These are phyloP conservation scores for Chymomyza caudatula DNA, from an alignment of 2,888 invertebrate genomes.

Conservation along the genomic window DNA sequence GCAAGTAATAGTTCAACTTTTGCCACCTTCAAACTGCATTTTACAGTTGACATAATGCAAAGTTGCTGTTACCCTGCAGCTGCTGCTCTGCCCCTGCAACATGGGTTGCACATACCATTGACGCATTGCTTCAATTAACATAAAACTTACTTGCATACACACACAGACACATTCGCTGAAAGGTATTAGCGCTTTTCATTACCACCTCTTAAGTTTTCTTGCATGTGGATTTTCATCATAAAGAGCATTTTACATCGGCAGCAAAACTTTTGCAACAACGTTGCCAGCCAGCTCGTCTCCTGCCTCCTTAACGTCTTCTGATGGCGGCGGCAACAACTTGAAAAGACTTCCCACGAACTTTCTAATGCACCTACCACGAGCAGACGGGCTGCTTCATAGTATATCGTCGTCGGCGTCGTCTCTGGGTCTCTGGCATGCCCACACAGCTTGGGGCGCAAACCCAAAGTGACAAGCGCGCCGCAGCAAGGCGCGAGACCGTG, in stretches of 20 bases:
- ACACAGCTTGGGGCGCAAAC: neutral
- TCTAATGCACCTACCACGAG: constrained; percentile 54
- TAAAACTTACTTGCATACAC: constrained; percentile 40
- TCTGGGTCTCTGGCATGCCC: neutral
- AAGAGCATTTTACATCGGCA: constrained; percentile 52
- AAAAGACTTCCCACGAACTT: constrained; percentile 71
- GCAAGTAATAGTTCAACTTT: constrained; percentile 9
- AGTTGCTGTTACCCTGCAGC: constrained; percentile 28
- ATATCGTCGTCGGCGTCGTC: neutral
- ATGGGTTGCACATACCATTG: constrained; percentile 52
- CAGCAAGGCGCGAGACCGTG: neutral
- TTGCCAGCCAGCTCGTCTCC: neutral
- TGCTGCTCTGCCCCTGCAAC: neutral
- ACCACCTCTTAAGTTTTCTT: constrained; percentile 59
- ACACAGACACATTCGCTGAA: neutral
- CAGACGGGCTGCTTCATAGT: neutral
- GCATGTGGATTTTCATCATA: constrained; percentile 56
- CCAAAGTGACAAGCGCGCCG: neutral
- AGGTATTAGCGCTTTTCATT: constrained; percentile 69
- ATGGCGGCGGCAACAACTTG: constrained; percentile 32
- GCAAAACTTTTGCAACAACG: constrained; percentile 44
- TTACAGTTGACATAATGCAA: constrained; percentile 62
- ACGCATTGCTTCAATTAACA: constrained; percentile 71
- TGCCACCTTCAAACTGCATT: constrained; percentile 40
- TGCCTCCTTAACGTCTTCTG: neutral